Base-by-base conservation (phyloP, 2,113 vertebrate genomes). In the Tetrao urogallus region DNA sequence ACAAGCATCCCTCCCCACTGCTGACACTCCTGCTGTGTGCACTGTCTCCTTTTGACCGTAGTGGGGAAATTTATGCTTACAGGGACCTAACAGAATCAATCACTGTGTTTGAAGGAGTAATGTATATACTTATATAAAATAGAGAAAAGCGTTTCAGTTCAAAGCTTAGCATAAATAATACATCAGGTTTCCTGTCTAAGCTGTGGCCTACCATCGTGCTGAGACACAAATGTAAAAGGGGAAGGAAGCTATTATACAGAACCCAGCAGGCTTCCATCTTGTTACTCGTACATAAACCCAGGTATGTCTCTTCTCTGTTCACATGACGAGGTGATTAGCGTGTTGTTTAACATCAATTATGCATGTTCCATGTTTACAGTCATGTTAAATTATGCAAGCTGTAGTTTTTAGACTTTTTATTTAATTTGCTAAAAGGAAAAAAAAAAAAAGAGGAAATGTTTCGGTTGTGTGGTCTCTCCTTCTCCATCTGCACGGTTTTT, bases 331-430 rank as follows among this genome's bases (percentile, higher is more conserved):
- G 93, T 88, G 93, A 97, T 96, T 97, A 96, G 93, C 85, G 43
- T 86, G 88, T 94, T 94, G 86, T 91, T 95, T 94, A 86, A 28
- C 30, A 94, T 96, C 81, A 94, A 96, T 96, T 97, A 97, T 96
- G 79, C 86, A 95, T 93, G 79, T 88, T 90, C 58, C 82, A 67
- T 95, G 94, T 93, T 95, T 96, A 87, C 77, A 91, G 90, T 83
- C 70, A 61, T 78, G 88, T 86, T 95, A 93, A 95, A 96, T 96
- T 96, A 97, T 96, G 93, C 95, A 96, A 84, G 74, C 75, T 70
- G 72, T 88, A 82, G 88, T 90, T 77, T 95, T 96, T 90, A 94
- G 89, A 40, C 47, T 92, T 91, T 88, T 61, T 72, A 65, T 70
- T 96, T 94, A 82, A 88, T 94, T 92, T 94, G 61, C 56, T 88